Conservation (phyloP, 2,888 invertebrate genomes). For the Muschampia plurimacula region DNA sequence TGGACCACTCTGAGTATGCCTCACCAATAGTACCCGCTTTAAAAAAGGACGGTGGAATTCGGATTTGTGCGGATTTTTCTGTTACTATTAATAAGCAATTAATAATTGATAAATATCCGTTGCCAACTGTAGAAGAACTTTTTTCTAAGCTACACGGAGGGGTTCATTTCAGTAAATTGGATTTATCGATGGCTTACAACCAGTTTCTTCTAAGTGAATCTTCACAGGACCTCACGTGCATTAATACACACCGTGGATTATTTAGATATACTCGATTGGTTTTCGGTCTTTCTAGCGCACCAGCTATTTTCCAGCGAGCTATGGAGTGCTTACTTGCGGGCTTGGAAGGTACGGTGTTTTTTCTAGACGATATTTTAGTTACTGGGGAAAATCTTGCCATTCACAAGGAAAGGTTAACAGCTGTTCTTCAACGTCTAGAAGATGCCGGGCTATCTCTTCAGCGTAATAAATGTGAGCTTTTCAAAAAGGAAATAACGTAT, state of each 20-base stretch:
- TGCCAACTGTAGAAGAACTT: conserved; percentile 31
- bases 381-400: conserved; percentile 37
- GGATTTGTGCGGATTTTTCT: conserved; percentile 45
- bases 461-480: conserved; percentile 42
- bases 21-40: conserved; percentile 42
- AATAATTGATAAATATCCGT: conserved; percentile 45
- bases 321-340: conserved; percentile 48
- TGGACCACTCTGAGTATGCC: conserved; percentile 42
- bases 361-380: conserved; percentile 42
- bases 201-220: conserved; percentile 37
- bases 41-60: conserved; percentile 40
- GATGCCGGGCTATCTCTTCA: conserved; percentile 39
- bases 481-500: conserved; percentile 43
- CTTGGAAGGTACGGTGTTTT: conserved; percentile 43
- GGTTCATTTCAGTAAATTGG: conserved; percentile 43
- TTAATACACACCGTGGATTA: conserved; percentile 38
- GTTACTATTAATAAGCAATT: conserved; percentile 47
- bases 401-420: conserved; percentile 34
- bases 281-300: conserved; percentile 39
- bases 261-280: conserved; percentile 40
- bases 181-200: conserved; percentile 46
- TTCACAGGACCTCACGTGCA: conserved; percentile 34
- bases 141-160: conserved; percentile 45
- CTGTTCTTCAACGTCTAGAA: conserved; percentile 34
- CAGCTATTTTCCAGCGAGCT: conserved; percentile 44